Conservation (phyloP, 2,113 vertebrate species). For the Spea bombifrons region DNA sequence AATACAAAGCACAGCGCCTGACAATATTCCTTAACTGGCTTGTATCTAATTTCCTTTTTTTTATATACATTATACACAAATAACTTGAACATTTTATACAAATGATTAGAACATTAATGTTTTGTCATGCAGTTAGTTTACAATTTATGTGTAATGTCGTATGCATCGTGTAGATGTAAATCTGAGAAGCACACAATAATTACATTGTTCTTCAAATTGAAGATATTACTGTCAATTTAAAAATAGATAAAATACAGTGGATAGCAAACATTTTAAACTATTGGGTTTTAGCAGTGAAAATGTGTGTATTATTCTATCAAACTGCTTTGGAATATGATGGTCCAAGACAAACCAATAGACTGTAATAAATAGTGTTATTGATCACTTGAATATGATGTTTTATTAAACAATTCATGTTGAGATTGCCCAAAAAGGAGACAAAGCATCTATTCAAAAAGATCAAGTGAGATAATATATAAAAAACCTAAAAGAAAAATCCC, state of each 20-base stretch:
- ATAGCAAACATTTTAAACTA: too few relatives aligned
- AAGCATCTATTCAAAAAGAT: too few relatives aligned
- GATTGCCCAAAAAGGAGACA: too few relatives aligned
- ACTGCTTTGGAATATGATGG: too few relatives aligned
- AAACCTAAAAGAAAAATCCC: too few relatives aligned
- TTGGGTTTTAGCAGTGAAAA: too few relatives aligned
- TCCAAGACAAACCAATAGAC: too few relatives aligned
- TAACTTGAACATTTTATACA: conserved; percentile 31
- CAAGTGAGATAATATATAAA: too few relatives aligned
- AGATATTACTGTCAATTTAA: background rate
- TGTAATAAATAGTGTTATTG: too few relatives aligned
- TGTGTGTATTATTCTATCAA: too few relatives aligned
- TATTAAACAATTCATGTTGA: too few relatives aligned
- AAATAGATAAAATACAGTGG: background rate
- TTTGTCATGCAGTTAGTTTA: conserved; percentile 38
- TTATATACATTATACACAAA: conserved; percentile 32
- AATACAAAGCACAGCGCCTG: background rate
- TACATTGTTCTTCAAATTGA: conserved; percentile 26
- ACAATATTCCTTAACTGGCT: conserved; percentile 39
- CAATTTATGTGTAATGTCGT: conserved; percentile 24
- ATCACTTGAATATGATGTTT: too few relatives aligned
- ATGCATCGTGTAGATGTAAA: conserved; percentile 23
- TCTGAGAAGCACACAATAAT: conserved; percentile 34
- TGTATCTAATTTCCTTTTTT: conserved; percentile 31
- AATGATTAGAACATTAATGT: conserved; percentile 31